Conservation (phyloP, 1,140 invertebrate species). For the Drosophila tani region DNA sequence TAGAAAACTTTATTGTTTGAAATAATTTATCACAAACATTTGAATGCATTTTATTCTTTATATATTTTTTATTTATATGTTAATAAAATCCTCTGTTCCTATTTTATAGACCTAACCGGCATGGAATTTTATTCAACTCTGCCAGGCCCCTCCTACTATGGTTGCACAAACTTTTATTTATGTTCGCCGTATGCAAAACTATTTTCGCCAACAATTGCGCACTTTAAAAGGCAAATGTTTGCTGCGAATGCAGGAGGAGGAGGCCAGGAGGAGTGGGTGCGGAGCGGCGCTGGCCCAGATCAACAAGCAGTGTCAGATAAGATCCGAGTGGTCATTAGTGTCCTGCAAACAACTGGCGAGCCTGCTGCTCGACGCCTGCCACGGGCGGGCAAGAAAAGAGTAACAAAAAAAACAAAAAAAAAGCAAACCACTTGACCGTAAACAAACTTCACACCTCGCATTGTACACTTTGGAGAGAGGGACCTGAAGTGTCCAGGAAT, state of each 20-base stretch:
- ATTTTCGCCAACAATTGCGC: constrained; percentile 46
- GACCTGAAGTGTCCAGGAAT: constrained; percentile 78
- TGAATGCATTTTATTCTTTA: background rate
- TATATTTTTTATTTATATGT: background rate
- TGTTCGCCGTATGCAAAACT: constrained; percentile 51
- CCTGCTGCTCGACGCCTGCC: constrained; percentile 30
- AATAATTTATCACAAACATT: background rate
- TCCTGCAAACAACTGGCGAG: constrained; percentile 68
- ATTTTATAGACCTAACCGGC: background rate
- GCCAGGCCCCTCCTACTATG: background rate
- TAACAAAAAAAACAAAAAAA: constrained; percentile 24
- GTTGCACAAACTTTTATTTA: constrained; percentile 34
- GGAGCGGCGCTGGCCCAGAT: constrained; percentile 24
- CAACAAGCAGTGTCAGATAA: constrained; percentile 61
- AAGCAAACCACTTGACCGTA: constrained; percentile 74
- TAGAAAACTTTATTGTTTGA: background rate
- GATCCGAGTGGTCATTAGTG: constrained; percentile 79
- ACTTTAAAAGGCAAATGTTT: constrained; percentile 46
- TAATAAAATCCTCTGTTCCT: constrained; percentile 1
- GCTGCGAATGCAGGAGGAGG: background rate
- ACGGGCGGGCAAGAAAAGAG: constrained; percentile 27
- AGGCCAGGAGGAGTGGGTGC: background rate
- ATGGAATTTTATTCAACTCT: constrained; percentile 3
- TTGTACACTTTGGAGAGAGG: constrained; percentile 44
- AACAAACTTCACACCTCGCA: constrained; percentile 81